Conservation (phyloP, 2,113 vertebrate species). For the Nesoenas mayeri region DNA sequence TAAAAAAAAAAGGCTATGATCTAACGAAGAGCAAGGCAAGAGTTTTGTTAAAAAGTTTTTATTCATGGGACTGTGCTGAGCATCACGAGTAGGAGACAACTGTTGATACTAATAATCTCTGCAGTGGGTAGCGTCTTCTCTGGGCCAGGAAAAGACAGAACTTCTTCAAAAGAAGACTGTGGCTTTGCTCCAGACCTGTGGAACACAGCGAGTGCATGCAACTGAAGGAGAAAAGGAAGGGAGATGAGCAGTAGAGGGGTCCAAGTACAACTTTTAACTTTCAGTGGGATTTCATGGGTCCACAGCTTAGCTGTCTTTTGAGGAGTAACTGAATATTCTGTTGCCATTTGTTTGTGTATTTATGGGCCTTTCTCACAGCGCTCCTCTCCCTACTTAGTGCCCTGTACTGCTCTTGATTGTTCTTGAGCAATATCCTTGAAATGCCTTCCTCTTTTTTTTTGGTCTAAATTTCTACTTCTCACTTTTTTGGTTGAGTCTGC, state of each 20-base stretch:
- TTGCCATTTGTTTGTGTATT: not conserved
- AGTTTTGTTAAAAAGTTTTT: not conserved
- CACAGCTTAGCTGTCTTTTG: not conserved
- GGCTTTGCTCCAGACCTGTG: not conserved
- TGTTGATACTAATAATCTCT: not conserved
- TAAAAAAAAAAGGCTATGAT: not conserved
- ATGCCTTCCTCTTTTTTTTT: not conserved
- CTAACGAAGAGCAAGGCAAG: not conserved
- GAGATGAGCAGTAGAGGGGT: not conserved
- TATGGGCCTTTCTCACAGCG: not conserved
- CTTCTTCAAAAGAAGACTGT: not conserved
- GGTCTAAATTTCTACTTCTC: not conserved
- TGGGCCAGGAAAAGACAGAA: not conserved
- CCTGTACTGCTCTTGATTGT: not conserved
- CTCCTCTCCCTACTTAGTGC: not conserved
- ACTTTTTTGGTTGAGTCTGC: not conserved
- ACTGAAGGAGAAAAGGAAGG: not conserved
- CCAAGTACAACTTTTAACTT: not conserved
- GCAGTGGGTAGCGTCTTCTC: not conserved
- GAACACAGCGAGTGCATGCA: rapidly evolving
- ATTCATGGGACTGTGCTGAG: not conserved
- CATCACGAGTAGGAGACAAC: not conserved
- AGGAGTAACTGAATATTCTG: not conserved
- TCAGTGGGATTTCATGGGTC: not conserved
- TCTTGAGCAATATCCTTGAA: not conserved